These are phyloP conservation scores for Lagopus muta DNA, from an alignment of 2,113 vertebrate species.

Conservation along the genomic window DNA sequence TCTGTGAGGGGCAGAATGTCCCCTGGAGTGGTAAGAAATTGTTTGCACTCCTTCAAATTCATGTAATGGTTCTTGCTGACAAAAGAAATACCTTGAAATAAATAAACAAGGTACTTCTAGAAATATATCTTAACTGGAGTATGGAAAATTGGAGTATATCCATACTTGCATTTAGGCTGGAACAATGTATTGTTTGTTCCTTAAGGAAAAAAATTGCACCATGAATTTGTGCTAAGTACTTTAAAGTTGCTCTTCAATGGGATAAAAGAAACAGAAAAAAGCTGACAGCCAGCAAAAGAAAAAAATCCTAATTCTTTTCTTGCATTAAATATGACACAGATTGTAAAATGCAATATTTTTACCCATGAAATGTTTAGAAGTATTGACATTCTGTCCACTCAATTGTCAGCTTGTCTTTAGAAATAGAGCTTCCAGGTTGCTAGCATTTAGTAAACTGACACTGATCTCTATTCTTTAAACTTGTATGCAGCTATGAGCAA, in stretches of 20 bases:
- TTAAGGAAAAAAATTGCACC: background rate
- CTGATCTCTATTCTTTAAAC: slow-evolving; percentile 77
- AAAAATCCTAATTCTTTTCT: slow-evolving; percentile 87
- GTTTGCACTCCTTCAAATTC: background rate
- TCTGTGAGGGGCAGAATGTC: slow-evolving; percentile 1
- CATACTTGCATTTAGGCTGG: slow-evolving; percentile 7
- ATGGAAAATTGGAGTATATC: background rate
- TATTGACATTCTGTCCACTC: slow-evolving; percentile 82
- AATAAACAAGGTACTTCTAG: background rate
- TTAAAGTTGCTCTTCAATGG: slow-evolving; percentile 60
- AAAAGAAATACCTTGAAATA: slow-evolving; percentile 9
- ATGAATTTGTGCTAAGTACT: slow-evolving; percentile 48
- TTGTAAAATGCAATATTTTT: slow-evolving; percentile 92
- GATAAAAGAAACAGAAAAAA: slow-evolving; percentile 80
- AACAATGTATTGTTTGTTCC: slow-evolving; percentile 1
- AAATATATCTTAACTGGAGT: background rate
- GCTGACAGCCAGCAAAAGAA: slow-evolving; percentile 89
- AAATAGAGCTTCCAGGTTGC: slow-evolving; percentile 73
- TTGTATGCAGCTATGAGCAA: slow-evolving; percentile 26
- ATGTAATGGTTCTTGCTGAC: background rate
- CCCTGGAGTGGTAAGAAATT: background rate
- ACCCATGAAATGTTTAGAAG: slow-evolving; percentile 89
- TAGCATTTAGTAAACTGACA: slow-evolving; percentile 80
- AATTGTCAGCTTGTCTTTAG: slow-evolving; percentile 79
- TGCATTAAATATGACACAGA: slow-evolving; percentile 92